These are phyloP conservation scores for Ornithoptera alexandrae DNA, from an alignment of 2,888 invertebrate species.

Conservation along the genomic window DNA sequence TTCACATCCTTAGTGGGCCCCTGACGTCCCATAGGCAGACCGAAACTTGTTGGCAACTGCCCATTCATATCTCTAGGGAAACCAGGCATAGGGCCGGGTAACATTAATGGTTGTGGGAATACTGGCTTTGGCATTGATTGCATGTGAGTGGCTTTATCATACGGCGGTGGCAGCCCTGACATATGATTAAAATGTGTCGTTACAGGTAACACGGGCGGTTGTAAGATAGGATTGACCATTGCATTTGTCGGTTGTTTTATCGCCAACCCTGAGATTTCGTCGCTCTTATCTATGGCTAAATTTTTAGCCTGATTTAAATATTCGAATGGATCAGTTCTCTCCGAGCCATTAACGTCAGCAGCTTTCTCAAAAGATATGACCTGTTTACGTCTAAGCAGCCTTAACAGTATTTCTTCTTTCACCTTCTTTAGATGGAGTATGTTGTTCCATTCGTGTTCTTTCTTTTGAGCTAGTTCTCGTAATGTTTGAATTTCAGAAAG, in stretches of 20 bases:
- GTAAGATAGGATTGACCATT: constrained; percentile 59
- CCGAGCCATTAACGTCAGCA: constrained; percentile 62
- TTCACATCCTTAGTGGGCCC: constrained; percentile 90
- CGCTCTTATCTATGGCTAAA: constrained; percentile 71
- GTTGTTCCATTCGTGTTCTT: constrained; percentile 93
- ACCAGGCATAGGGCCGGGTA: constrained; percentile 63
- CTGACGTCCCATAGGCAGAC: constrained; percentile 82
- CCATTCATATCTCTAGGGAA: constrained; percentile 78
- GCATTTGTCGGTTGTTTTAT: constrained; percentile 62
- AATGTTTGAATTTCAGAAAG: constrained; percentile 84
- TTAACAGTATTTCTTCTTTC: constrained; percentile 88
- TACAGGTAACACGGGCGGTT: constrained; percentile 60
- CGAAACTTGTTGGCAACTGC: constrained; percentile 76
- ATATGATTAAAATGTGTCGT: constrained; percentile 67
- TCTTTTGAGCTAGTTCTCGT: constrained; percentile 86
- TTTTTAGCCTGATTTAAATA: constrained; percentile 69
- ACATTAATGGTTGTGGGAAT: constrained; percentile 66
- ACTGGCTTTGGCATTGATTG: constrained; percentile 69
- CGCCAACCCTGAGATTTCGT: constrained; percentile 70
- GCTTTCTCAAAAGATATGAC: constrained; percentile 76
- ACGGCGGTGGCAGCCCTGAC: constrained; percentile 69
- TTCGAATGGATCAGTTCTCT: constrained; percentile 65
- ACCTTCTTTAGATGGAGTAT: constrained; percentile 89
- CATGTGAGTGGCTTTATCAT: constrained; percentile 70
- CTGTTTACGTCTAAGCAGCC: constrained; percentile 85